phyloP scores from a whole-genome alignment of 2,797 vertebrate species.

The Artibeus jamaicensis region DNA sequence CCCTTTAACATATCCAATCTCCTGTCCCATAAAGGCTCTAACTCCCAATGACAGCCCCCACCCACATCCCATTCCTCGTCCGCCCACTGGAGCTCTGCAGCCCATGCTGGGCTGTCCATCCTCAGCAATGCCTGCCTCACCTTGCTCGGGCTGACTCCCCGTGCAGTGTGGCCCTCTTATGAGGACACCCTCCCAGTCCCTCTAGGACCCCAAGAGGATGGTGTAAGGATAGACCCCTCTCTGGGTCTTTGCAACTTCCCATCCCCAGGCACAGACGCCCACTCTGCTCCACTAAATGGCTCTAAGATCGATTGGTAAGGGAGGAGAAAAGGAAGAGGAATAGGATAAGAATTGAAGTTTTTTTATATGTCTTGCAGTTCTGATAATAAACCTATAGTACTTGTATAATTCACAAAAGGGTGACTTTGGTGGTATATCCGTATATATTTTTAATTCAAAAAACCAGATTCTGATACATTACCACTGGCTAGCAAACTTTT shows the following conservation, averaged over 20 bases:
- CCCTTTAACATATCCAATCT: not conserved
- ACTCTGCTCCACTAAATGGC: not conserved
- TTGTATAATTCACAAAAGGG: not conserved
- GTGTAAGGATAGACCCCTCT: not conserved
- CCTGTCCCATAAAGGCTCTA: not conserved
- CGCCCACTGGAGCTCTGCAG: not conserved
- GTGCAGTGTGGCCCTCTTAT: rapidly evolving
- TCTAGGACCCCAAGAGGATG: not conserved
- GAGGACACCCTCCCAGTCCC: not conserved
- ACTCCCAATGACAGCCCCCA: not conserved
- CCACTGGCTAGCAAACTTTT: not conserved
- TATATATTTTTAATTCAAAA: not conserved
- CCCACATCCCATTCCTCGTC: not conserved
- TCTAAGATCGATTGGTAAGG: not conserved
- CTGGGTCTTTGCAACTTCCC: not conserved
- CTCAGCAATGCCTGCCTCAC: too few relatives aligned
- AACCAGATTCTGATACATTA: not conserved
- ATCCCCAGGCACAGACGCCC: not conserved
- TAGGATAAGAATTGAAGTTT: not conserved
- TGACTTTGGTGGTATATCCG: not conserved
- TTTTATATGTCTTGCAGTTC: not conserved
- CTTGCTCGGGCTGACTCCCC: not conserved
- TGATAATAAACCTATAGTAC: not conserved
- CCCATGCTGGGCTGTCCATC: not conserved
- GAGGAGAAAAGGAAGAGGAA: not conserved